Evolutionary conservation across 2,888 invertebrate genomes (phyloP), one percentile per base, ranked within the genome.

Genomic region (Eumerus sabulonum): DNA sequence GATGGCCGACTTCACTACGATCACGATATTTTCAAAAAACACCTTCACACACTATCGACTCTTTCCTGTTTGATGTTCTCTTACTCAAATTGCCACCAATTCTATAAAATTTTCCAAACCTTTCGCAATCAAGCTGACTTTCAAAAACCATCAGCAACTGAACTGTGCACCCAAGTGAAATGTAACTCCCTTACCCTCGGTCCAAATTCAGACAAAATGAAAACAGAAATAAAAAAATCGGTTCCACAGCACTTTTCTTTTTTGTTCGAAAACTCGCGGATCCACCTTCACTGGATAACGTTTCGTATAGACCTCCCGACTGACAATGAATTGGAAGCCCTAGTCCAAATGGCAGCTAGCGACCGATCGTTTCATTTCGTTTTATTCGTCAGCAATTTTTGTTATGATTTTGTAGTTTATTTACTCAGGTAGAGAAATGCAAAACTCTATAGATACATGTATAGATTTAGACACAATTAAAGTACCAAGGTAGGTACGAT

Each of bases 161-260:
- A 27, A 27, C 27, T 27, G 27, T 27, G 27, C 2, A 4, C 27
- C 27, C 27, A 27, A 27, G 2, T 27, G 27, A 27, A 27, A 27
- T 27, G 27, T 27, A 27, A 27, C 27, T 27, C 35, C 9, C 47
- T 67, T 77, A 72, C 71, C 76, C 67, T 42, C 35, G 36, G 9
- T 72, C 48, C 50, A 27, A 27, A 27, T 4, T 4, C 27, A 27
- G 7, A 4, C 3, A 27, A 27, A 2, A 27, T 12, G 11, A 44
- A 36, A 54, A 50, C 18, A 57, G 44, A 19, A 56, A 50, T 19
- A 9, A 18, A 63, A 63, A 68, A 50, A 45, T 11, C 9, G 38
- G 14, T 47, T 67, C 47, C 72, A 72, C 72, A 59, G 77, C 77
- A 77, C 57, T 72, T 72, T 77, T 72, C n/a, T 54, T 36, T 19